Percentiles rank a stretch among this genome's conserved stretches.
Conservation (phyloP, 2,888 invertebrate genomes). For the Tinea semifulvella region DNA sequence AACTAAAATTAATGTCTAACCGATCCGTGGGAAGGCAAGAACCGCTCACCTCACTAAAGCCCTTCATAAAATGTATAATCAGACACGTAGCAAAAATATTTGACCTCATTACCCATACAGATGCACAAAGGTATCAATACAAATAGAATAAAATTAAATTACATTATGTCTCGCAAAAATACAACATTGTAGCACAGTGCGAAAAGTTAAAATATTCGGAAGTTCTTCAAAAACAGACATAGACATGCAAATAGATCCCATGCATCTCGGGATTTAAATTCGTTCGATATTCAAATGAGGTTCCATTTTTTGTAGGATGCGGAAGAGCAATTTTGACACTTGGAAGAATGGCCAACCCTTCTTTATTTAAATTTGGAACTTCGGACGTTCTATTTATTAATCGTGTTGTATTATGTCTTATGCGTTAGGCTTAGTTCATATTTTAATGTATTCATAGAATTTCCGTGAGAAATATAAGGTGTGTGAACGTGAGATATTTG, state of each 20-base stretch:
- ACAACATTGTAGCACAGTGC: slow-evolving; percentile 37
- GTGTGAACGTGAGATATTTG: slow-evolving; percentile 47
- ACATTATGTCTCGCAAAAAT: slow-evolving; percentile 25
- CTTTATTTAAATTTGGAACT: slow-evolving; percentile 55
- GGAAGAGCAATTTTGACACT: slow-evolving; percentile 66
- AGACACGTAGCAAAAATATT: too few species aligned
- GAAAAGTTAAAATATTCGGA: slow-evolving; percentile 36
- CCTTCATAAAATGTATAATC: not conserved
- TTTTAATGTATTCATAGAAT: slow-evolving; percentile 49
- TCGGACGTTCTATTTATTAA: slow-evolving; percentile 17
- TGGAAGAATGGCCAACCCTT: slow-evolving; percentile 55
- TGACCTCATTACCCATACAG: slow-evolving; percentile 59
- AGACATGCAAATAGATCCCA: slow-evolving; percentile 53
- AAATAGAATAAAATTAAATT: not conserved
- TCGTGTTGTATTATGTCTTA: not conserved
- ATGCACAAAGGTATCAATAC: slow-evolving; percentile 15
- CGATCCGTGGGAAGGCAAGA: not conserved
- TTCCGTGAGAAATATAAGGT: slow-evolving; percentile 39
- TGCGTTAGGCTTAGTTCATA: slow-evolving; percentile 1
- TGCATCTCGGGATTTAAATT: slow-evolving; percentile 33
- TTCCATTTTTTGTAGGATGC: slow-evolving; percentile 36
- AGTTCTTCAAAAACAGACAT: slow-evolving; percentile 28
- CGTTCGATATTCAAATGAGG: slow-evolving; percentile 58
- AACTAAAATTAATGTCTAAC: not conserved
- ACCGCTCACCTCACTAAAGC: not conserved